Percentiles rank a stretch among this genome's conserved stretches.
Conservation (phyloP, 2,113 vertebrate genomes). For the Chascanopsetta lugubris region DNA sequence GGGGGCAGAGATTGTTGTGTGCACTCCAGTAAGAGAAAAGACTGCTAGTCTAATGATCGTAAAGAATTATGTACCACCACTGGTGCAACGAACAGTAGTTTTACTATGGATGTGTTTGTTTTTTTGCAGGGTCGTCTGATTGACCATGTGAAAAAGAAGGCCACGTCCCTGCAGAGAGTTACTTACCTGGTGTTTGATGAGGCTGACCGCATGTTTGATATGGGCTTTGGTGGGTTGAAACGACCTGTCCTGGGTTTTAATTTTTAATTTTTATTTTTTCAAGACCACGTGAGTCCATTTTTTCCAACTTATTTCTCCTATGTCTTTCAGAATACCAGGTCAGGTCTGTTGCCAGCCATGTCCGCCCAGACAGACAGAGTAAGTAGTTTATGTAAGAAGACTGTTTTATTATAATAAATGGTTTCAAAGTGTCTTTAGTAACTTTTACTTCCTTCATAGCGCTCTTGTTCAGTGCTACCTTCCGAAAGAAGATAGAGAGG, state of each 20-base stretch:
- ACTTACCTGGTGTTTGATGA: conserved; percentile 98
- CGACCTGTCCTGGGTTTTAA: neutral
- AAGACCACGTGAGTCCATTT: no score
- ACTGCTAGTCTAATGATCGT: neutral
- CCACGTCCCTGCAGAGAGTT: conserved; percentile 95
- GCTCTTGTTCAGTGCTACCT: conserved; percentile 96
- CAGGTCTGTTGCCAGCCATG: conserved; percentile 94
- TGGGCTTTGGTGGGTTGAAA: conserved; percentile 93
- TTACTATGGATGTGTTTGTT: conserved; percentile 9
- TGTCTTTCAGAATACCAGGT: conserved; percentile 92
- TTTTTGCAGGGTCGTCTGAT: conserved; percentile 91
- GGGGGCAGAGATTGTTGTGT: conserved; percentile 98
- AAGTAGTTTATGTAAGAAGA: conserved; percentile 64
- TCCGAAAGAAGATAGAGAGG: conserved; percentile 97
- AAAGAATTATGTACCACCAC: neutral
- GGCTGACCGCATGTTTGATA: conserved; percentile 99
- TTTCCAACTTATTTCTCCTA: neutral
- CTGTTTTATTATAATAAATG: neutral
- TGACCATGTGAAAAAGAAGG: conserved; percentile 99
- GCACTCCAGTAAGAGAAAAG: conserved; percentile 91
- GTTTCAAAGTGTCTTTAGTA: neutral
- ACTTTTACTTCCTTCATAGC: conserved; percentile 76
- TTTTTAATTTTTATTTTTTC: no score
- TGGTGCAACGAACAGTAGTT: neutral
- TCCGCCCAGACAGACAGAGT: conserved; percentile 98